Conservation (phyloP, 2,797 vertebrate species). For the Hippocampus kuda region DNA sequence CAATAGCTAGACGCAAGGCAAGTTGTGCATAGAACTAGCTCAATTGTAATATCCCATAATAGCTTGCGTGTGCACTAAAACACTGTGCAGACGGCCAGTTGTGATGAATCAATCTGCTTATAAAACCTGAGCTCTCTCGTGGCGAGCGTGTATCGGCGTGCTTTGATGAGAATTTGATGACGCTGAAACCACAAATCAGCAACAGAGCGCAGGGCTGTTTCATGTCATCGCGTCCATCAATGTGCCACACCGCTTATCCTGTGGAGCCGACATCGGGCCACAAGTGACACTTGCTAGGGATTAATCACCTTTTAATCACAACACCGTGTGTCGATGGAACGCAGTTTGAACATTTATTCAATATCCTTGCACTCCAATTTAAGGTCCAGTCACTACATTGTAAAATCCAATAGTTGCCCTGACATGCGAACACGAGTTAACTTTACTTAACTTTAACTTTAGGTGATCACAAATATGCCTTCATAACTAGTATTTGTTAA, state of each 20-base stretch:
- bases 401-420: no score
- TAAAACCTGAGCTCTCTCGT: slow-evolving; percentile 2
- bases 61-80: background rate
- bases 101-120: slow-evolving; percentile 1
- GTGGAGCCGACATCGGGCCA: background rate
- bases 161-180: slow-evolving; percentile 20
- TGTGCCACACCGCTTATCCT: background rate
- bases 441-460: no score
- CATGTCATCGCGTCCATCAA: background rate
- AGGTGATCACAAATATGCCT: no score
- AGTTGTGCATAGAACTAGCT: background rate
- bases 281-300: background rate
- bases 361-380: background rate
- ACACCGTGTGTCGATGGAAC: background rate
- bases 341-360: background rate
- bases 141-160: slow-evolving; percentile 7
- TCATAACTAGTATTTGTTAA: no score
- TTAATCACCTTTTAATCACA: background rate
- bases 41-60: background rate
- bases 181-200: slow-evolving; percentile 23
- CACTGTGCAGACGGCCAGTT: background rate
- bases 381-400: background rate
- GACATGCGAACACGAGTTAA: no score
- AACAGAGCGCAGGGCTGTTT: slow-evolving; percentile 12
- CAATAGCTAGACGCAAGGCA: background rate